Evolutionary conservation across 2,113 vertebrate genomes (phyloP).

Genomic region (Protobothrops flavoviridis): DNA sequence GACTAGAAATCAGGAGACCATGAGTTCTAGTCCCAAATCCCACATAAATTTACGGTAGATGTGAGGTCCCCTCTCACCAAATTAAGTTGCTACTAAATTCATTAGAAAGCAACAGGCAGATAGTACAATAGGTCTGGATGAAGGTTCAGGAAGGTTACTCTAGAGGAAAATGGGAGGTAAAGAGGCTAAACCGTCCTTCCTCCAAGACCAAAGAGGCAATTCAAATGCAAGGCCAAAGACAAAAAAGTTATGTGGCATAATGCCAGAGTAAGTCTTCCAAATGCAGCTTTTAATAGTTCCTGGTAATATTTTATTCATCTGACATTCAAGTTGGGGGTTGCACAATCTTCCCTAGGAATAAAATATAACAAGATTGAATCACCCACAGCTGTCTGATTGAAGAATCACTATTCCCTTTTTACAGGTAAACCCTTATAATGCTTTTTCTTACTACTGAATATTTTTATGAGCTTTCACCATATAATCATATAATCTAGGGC

Average conservation of each 20-base stretch:
- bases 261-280: neutral
- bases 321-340: neutral
- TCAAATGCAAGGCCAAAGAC: fast-evolving
- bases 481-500: neutral
- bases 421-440: neutral
- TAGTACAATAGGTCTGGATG: neutral
- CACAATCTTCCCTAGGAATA: neutral
- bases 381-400: neutral
- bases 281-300: neutral
- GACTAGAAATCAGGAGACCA: neutral
- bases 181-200: neutral
- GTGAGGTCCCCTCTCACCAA: neutral
- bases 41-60: neutral
- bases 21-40: neutral
- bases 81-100: neutral
- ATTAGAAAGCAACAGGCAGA: neutral
- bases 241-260: fast-evolving
- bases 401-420: neutral
- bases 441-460: neutral
- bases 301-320: neutral
- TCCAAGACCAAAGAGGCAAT: fast-evolving
- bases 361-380: neutral
- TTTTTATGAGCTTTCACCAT: no score
- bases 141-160: neutral
- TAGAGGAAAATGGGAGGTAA: neutral